Conservation (phyloP, 2,113 vertebrate genomes). For the Proterorhinus semilunaris region DNA sequence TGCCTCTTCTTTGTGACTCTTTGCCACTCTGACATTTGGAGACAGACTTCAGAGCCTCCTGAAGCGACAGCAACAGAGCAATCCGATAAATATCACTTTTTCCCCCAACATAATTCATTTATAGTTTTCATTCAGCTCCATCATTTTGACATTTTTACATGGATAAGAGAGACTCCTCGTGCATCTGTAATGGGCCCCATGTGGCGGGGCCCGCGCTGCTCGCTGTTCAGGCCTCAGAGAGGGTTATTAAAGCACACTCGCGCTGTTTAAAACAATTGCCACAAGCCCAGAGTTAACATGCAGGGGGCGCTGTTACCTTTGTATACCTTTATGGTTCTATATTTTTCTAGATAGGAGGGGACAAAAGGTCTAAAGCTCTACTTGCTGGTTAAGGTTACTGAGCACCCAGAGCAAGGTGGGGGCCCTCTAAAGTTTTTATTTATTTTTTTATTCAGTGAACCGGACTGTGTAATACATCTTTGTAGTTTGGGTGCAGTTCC, state of each 20-base stretch:
- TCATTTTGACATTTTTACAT: slow-evolving; percentile 7
- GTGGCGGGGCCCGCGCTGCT: not conserved
- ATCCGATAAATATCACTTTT: slow-evolving; percentile 1
- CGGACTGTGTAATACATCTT: too few relatives aligned
- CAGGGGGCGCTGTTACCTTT: not conserved
- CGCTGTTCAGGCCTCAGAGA: not conserved
- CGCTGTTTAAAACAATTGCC: not conserved
- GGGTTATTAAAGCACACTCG: not conserved
- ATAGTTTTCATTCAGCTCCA: not conserved
- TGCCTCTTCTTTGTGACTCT: not conserved
- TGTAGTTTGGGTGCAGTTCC: too few relatives aligned
- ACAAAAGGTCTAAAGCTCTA: too few relatives aligned
- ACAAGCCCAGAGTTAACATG: not conserved
- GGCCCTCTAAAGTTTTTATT: too few relatives aligned
- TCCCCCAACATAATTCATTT: not conserved
- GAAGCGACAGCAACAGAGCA: not conserved
- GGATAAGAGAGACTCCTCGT: slow-evolving; percentile 3
- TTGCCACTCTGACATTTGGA: slow-evolving; percentile 4
- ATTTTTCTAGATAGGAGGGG: too few relatives aligned
- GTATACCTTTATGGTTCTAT: too few relatives aligned
- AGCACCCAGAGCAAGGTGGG: too few relatives aligned
- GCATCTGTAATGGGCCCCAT: slow-evolving; percentile 3
- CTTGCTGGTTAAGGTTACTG: too few relatives aligned
- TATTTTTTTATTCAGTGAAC: too few relatives aligned
- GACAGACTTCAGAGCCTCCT: not conserved